Conservation (phyloP, 2,888 invertebrate genomes). For the Anarsia innoxiella region DNA sequence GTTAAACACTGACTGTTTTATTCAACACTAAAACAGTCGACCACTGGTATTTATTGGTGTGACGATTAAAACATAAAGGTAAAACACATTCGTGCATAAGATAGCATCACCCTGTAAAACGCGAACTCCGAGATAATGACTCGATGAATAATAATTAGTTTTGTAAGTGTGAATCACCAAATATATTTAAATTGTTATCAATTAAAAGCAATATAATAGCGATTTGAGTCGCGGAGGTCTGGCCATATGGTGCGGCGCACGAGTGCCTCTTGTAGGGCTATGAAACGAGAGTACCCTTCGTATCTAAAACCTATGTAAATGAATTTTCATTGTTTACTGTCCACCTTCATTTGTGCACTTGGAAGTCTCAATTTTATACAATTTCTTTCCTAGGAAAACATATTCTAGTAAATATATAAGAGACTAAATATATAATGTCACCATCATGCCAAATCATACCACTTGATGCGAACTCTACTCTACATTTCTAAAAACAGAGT, state of each 20-base stretch:
- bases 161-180: conserved; percentile 75
- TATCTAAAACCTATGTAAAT: too few relatives aligned
- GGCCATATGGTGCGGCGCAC: conserved; percentile 65
- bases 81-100: conserved; percentile 66
- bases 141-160: conserved; percentile 73
- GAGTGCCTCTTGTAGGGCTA: conserved; percentile 40
- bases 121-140: conserved; percentile 69
- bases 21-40: background rate
- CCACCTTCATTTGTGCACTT: too few relatives aligned
- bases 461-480: too few relatives aligned
- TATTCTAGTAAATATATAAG: too few relatives aligned
- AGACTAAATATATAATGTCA: too few relatives aligned
- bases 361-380: too few relatives aligned
- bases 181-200: conserved; percentile 76
- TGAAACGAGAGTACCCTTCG: too few relatives aligned
- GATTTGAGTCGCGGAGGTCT: conserved; percentile 64
- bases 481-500: too few relatives aligned
- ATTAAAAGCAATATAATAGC: conserved; percentile 76
- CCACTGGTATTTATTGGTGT: conserved; percentile 29
- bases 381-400: too few relatives aligned
- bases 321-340: too few relatives aligned
- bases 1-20: background rate
- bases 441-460: too few relatives aligned
- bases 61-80: conserved; percentile 59
- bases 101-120: conserved; percentile 61